These are phyloP conservation scores for Dromius quadrimaculatus DNA, from an alignment of 2,888 invertebrate species.

Conservation along the genomic window DNA sequence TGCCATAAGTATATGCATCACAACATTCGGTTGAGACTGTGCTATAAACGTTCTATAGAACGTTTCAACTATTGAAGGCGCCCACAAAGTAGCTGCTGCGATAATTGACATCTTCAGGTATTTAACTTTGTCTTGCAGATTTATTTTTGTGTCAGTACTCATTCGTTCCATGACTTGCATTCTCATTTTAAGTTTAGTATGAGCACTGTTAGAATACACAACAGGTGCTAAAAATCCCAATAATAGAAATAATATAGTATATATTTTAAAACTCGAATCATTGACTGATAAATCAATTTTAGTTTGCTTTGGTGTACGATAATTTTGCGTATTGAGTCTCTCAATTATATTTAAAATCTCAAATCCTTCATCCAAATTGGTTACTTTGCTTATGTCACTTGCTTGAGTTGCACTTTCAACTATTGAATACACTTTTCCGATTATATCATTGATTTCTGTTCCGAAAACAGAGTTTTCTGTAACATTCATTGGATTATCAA, in stretches of 20 bases:
- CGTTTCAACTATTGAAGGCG: constrained; percentile 61
- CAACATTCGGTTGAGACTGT: constrained; percentile 56
- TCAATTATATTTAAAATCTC: constrained; percentile 44
- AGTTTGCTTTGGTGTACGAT: constrained; percentile 11
- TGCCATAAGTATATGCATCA: constrained; percentile 59
- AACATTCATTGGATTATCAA: constrained; percentile 59
- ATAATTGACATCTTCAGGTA: constrained; percentile 57
- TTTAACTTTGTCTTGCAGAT: constrained; percentile 46
- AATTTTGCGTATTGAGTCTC: constrained; percentile 24
- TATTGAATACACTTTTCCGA: constrained; percentile 61
- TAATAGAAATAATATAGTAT: constrained; percentile 60
- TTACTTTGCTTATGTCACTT: constrained; percentile 49
- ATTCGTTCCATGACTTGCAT: background rate
- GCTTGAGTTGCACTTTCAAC: constrained; percentile 55
- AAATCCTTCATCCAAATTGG: constrained; percentile 51
- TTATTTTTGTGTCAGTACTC: background rate
- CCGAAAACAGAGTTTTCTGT: constrained; percentile 54
- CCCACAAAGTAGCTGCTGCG: constrained; percentile 61
- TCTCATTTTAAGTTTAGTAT: constrained; percentile 56
- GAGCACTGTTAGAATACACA: constrained; percentile 60
- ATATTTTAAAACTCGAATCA: constrained; percentile 57
- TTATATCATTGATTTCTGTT: constrained; percentile 59
- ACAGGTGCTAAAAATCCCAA: constrained; percentile 59
- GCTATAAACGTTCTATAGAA: constrained; percentile 60
- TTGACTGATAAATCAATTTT: constrained; percentile 40